Percentiles rank a stretch among this genome's conserved stretches.
phyloP scores from a whole-genome alignment of 2,113 vertebrate genomes.

The Lepus timidus region DNA sequence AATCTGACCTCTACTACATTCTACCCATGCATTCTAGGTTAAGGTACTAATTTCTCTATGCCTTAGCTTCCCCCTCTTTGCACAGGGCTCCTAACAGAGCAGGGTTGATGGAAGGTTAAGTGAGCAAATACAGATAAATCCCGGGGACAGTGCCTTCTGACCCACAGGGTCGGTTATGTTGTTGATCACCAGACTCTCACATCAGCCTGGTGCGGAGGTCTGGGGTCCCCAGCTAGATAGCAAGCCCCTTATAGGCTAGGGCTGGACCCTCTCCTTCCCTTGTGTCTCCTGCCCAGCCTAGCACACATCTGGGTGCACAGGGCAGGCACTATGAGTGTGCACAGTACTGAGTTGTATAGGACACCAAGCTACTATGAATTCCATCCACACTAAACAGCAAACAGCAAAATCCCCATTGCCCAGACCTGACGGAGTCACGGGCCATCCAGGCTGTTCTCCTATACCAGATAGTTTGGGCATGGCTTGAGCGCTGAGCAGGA shows the following conservation, averaged over 20 bases:
- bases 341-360: not conserved
- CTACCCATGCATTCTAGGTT: not conserved
- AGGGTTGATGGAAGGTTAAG: not conserved
- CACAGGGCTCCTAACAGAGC: not conserved
- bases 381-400: not conserved
- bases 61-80: not conserved
- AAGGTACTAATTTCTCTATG: not conserved
- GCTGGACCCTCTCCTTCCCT: not conserved
- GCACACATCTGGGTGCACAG: not conserved
- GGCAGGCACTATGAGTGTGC: not conserved
- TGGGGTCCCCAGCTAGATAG: not conserved
- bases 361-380: not conserved
- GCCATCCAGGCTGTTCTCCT: not conserved
- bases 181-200: not conserved
- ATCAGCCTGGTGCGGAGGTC: not conserved
- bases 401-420: not conserved
- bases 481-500: not conserved
- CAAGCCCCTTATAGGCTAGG: not conserved
- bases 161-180: not conserved
- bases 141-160: not conserved
- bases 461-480: rapidly evolving
- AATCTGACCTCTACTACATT: not conserved
- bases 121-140: not conserved
- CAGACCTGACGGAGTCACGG: not conserved
- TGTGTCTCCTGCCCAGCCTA: not conserved